Base-by-base conservation (phyloP, 2,113 vertebrate genomes). In the Scophthalmus maximus region DNA sequence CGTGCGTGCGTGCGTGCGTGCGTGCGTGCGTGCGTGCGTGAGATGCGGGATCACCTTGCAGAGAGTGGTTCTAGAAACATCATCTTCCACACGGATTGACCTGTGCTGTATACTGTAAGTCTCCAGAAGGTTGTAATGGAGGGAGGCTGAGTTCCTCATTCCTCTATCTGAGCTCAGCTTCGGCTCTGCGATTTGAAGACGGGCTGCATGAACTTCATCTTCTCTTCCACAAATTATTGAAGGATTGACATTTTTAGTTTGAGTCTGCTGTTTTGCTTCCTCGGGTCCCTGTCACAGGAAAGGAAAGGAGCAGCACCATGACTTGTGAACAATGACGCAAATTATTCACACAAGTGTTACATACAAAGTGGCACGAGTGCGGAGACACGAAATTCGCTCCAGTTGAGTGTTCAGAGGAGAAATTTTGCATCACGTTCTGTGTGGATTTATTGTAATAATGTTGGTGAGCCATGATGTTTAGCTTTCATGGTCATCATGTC, bases 21-120 rank as follows among this genome's bases (percentile, higher is more conserved):
- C 2, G 20, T 10, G 26, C 10, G 30, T 5, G 26, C 58, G 70
- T 42, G 66, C 61, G 51, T 20, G 20, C 12, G 76, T 87, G 84
- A 82, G 83, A 90, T 81, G 80, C 36, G 0, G 64, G 70, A 79
- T 88, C 83, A 87, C 87, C 87, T 90, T 86, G 81, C 74, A 68
- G 65, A 74, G 65, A 72, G 65, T 66, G 70, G 76, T 68, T 84
- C 47, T 81, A 64, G 82, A 70, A 20, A 46, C 72, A 32, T 50
- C 76, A 42, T 77, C 74, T 79, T 81, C 59, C 40, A 22, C 34
- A 1, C 47, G 53, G 73, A 70, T 36, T 26, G 55, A 75, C 68
- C 76, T 8, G 62, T 25, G 51, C 69, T 44, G 42, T n/a, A 40
- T 32, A 22, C 50, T 69, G 25, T 34, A 30, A 40, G 52, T 67